Evolutionary conservation across 2,888 invertebrate species (phyloP).

Genomic region (Drosophila rellima): DNA sequence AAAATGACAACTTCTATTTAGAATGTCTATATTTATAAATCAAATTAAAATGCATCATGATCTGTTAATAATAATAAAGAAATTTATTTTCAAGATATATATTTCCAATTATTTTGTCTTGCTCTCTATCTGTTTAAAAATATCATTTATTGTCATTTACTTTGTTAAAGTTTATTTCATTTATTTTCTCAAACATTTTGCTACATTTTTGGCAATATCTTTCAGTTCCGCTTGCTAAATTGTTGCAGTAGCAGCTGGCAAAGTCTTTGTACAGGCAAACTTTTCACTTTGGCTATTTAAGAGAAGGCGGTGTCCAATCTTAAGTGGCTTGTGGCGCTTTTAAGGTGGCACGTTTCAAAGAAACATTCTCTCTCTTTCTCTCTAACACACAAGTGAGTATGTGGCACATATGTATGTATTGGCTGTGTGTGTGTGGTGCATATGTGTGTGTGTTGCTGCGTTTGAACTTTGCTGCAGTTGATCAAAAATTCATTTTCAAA

Average conservation of each 20-base stretch:
- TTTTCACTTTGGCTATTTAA: constrained; percentile 59
- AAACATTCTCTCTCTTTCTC: constrained; percentile 9
- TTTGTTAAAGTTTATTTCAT: background rate
- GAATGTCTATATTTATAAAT: too few species aligned
- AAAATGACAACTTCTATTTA: background rate
- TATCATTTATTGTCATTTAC: too few species aligned
- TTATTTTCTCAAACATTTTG: background rate
- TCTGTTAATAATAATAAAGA: too few species aligned
- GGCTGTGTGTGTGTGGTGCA: constrained; percentile 4
- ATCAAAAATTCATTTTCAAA: constrained; percentile 82
- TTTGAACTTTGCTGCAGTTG: constrained; percentile 80
- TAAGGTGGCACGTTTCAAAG: constrained; percentile 54
- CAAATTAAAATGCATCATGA: too few species aligned
- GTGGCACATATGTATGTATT: constrained; percentile 19
- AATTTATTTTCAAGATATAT: too few species aligned
- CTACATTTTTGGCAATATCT: constrained; percentile 2
- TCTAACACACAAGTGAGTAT: constrained; percentile 2
- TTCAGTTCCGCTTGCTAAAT: constrained; percentile 9
- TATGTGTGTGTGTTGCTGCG: constrained; percentile 24
- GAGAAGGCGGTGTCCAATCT: constrained; percentile 55
- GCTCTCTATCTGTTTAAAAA: too few species aligned
- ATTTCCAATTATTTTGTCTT: too few species aligned
- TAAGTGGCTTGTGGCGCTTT: constrained; percentile 61
- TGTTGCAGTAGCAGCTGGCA: background rate
- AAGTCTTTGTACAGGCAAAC: constrained; percentile 39